Conservation (phyloP, 2,113 vertebrate genomes). For the Apodemus speciosus region DNA sequence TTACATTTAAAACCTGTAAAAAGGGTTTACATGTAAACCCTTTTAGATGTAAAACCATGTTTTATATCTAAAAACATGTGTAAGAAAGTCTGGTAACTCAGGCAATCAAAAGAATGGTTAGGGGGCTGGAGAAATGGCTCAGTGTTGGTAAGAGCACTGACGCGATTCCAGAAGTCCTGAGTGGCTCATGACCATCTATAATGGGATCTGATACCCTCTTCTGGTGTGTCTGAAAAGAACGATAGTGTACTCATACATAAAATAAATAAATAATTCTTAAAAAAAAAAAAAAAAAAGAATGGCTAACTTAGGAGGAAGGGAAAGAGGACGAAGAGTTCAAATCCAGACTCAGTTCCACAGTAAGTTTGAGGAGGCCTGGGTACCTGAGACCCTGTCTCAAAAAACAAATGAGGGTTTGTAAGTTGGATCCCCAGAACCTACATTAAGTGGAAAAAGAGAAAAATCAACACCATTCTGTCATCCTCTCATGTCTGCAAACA, state of each 20-base stretch:
- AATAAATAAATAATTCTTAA: too few species aligned
- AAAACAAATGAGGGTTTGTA: background rate
- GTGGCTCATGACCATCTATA: too few species aligned
- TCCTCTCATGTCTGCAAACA: background rate
- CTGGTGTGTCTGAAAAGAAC: too few species aligned
- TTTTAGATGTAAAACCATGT: too few species aligned
- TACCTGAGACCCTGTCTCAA: background rate
- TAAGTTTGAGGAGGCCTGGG: background rate
- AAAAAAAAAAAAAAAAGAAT: background rate
- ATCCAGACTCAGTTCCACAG: background rate
- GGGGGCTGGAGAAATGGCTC: too few species aligned
- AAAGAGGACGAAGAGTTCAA: background rate
- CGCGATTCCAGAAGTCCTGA: too few species aligned
- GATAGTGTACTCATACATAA: too few species aligned
- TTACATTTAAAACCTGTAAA: background rate
- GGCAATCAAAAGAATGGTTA: background rate
- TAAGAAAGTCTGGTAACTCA: slow-evolving; percentile 37
- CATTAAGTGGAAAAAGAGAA: background rate
- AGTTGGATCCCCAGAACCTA: background rate
- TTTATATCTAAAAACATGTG: background rate
- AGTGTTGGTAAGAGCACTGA: too few species aligned
- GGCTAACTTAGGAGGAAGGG: background rate
- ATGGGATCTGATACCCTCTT: too few species aligned
- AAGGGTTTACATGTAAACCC: too few species aligned
- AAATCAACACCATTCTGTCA: background rate